Percentiles rank a stretch among this genome's conserved stretches.
These are phyloP conservation scores for Prostheceraeus crozeri DNA, from an alignment of 2,888 invertebrate genomes.

Conservation along the genomic window DNA sequence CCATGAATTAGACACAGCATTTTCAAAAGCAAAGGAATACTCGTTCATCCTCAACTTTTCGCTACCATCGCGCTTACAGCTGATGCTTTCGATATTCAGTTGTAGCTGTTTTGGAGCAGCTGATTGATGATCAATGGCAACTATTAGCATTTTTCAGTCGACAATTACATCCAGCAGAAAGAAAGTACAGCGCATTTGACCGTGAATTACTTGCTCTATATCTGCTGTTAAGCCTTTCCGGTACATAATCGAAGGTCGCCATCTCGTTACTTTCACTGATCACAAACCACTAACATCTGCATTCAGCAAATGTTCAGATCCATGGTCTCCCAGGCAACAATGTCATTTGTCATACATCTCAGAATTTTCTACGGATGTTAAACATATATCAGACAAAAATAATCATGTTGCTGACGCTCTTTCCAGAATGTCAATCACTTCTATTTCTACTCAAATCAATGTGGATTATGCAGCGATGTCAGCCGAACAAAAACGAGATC, in stretches of 20 bases:
- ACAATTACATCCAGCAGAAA: not conserved
- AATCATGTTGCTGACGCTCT: conserved; percentile 30
- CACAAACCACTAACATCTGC: conserved; percentile 46
- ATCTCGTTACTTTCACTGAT: conserved; percentile 46
- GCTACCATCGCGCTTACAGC: too few relatives aligned
- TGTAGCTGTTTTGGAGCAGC: not conserved
- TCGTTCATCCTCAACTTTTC: too few relatives aligned
- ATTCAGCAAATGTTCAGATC: conserved; percentile 46
- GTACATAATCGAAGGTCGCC: conserved; percentile 46
- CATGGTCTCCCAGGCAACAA: conserved; percentile 49
- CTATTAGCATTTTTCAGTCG: conserved; percentile 1
- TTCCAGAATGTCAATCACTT: conserved; percentile 14
- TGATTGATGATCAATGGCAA: not conserved
- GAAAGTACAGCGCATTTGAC: conserved; percentile 22
- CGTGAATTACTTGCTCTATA: conserved; percentile 27
- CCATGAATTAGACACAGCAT: not conserved
- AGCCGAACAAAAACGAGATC: not conserved
- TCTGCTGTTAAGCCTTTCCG: conserved; percentile 38
- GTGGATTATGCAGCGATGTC: conserved; percentile 24
- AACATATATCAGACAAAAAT: conserved; percentile 43
- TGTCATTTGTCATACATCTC: conserved; percentile 46
- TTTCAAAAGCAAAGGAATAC: not conserved
- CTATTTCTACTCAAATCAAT: conserved; percentile 6
- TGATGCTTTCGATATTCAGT: not conserved
- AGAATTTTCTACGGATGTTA: conserved; percentile 52